phyloP scores from a whole-genome alignment of 2,888 invertebrate genomes.

The Apotomis turbidana region DNA sequence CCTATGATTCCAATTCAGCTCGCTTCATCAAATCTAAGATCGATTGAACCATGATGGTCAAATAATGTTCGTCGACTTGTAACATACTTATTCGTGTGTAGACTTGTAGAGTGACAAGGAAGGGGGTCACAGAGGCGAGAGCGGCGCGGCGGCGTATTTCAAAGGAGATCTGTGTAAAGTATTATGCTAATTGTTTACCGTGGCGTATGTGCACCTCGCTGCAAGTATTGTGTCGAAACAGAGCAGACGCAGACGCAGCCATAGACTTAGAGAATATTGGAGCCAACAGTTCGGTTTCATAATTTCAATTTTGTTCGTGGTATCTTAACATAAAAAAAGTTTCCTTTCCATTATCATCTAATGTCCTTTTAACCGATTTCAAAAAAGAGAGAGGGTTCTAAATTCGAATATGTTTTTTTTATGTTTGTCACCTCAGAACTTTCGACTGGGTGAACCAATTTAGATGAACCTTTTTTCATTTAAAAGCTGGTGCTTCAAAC shows the following conservation, averaged over 20 bases:
- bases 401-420: too few relatives aligned
- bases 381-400: too few relatives aligned
- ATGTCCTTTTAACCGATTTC: too few relatives aligned
- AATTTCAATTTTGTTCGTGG: neutral
- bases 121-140: constrained; percentile 31
- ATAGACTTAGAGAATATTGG: constrained; percentile 52
- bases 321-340: too few relatives aligned
- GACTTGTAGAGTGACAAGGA: constrained; percentile 35
- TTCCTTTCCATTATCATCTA: too few relatives aligned
- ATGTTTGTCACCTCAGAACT: too few relatives aligned
- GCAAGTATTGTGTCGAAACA: constrained; percentile 64
- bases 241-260: constrained; percentile 51
- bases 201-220: constrained; percentile 74
- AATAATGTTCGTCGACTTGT: neutral
- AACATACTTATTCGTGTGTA: constrained; percentile 10
- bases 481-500: too few relatives aligned
- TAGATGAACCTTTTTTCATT: too few relatives aligned
- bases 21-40: too few relatives aligned
- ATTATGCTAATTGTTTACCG: constrained; percentile 81
- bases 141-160: constrained; percentile 56
- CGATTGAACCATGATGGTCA: too few relatives aligned
- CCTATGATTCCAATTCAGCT: too few relatives aligned
- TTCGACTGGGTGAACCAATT: too few relatives aligned
- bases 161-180: constrained; percentile 63
- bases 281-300: neutral